Percentiles rank a stretch among this genome's conserved stretches.
These are phyloP conservation scores for Copidosoma floridanum DNA, from an alignment of 1,140 invertebrate genomes.

Conservation along the genomic window DNA sequence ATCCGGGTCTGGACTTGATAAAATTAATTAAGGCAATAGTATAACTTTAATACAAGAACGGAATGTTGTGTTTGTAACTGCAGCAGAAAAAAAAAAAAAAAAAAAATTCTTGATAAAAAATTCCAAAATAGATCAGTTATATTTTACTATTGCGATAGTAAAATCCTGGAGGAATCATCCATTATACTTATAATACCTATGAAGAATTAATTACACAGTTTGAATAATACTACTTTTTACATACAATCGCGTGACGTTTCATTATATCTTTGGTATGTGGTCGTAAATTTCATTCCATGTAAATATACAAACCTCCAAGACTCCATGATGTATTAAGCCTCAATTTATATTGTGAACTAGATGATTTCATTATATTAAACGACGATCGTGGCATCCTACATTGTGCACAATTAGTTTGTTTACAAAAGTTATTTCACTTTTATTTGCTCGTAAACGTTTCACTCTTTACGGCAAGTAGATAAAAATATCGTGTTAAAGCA, in stretches of 20 bases:
- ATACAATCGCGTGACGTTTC: conserved; percentile 45
- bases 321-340: conserved; percentile 21
- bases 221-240: conserved; percentile 47
- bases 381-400: neutral
- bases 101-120: conserved; percentile 6
- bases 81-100: conserved; percentile 21
- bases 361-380: neutral
- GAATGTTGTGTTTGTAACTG: conserved; percentile 23
- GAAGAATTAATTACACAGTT: conserved; percentile 26
- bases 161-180: conserved; percentile 25
- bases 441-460: conserved; percentile 9
- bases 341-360: conserved; percentile 10
- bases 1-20: conserved; percentile 7
- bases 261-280: conserved; percentile 56
- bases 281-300: conserved; percentile 43
- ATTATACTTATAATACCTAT: conserved; percentile 20
- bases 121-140: neutral
- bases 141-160: conserved; percentile 6
- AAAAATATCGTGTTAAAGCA: conserved; percentile 21
- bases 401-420: conserved; percentile 6
- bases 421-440: conserved; percentile 8
- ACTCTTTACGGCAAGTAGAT: conserved; percentile 7
- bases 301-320: conserved; percentile 44
- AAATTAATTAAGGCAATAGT: conserved; percentile 21
- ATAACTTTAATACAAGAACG: neutral